Conservation (phyloP, 2,113 vertebrate species). For the Malaclemys terrapin region DNA sequence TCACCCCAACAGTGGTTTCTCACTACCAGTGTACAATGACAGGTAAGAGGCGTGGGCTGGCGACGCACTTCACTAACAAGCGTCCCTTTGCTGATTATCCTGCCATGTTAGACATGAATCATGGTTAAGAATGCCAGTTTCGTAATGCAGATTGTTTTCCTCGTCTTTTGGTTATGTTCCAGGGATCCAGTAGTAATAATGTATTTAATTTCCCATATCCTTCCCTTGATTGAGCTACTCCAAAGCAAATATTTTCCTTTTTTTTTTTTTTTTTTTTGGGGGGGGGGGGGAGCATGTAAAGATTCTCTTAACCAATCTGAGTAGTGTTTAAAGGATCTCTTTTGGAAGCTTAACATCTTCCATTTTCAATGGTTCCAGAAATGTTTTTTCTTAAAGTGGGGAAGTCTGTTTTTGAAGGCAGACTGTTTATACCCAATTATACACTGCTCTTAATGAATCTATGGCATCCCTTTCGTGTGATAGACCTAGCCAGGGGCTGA, state of each 20-base stretch:
- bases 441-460: constrained; percentile 35
- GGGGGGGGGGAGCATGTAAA: background rate
- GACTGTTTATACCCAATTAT: constrained; percentile 31
- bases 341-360: constrained; percentile 39
- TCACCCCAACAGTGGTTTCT: constrained; percentile 78
- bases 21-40: constrained; percentile 79
- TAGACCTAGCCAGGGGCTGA: constrained; percentile 57
- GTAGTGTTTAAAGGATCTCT: constrained; percentile 21
- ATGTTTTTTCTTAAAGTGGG: constrained; percentile 66
- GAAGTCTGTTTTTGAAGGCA: constrained; percentile 44
- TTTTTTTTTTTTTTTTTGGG: too few species aligned
- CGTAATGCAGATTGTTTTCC: constrained; percentile 37
- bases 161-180: constrained; percentile 54
- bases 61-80: constrained; percentile 68
- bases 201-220: constrained; percentile 23
- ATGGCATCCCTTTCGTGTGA: constrained; percentile 66
- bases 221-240: constrained; percentile 48
- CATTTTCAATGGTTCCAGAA: constrained; percentile 48
- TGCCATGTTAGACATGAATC: constrained; percentile 74
- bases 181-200: constrained; percentile 14
- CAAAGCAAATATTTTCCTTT: background rate
- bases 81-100: constrained; percentile 76
- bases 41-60: constrained; percentile 70
- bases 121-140: constrained; percentile 69
- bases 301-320: background rate